Evolutionary conservation across 2,888 invertebrate genomes (phyloP).

Genomic region (Aphodius granarius): DNA sequence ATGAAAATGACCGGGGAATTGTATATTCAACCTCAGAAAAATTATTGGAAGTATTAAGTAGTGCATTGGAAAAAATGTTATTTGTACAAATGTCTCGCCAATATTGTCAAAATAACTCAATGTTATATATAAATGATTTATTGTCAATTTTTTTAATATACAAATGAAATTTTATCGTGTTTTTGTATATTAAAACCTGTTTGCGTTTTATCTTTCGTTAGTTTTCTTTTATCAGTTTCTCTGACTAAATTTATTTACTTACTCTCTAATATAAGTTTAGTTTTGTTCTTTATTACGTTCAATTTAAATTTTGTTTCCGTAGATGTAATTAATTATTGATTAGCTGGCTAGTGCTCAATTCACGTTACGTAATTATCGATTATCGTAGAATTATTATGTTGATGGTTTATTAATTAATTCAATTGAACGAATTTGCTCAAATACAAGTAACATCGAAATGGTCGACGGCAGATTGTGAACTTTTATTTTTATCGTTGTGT

Average conservation of each 20-base stretch:
- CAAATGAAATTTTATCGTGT: conserved; percentile 48
- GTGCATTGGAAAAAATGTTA: conserved; percentile 53
- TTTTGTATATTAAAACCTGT: conserved; percentile 27
- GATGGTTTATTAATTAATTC: background rate
- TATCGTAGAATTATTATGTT: background rate
- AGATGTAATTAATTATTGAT: conserved; percentile 4
- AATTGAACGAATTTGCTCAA: conserved; percentile 17
- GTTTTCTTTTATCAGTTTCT: background rate
- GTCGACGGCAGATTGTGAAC: conserved; percentile 5
- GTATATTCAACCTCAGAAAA: conserved; percentile 31
- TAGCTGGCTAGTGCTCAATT: conserved; percentile 9
- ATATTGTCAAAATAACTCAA: conserved; percentile 48
- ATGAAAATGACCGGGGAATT: conserved; percentile 45
- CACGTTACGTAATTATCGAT: conserved; percentile 3
- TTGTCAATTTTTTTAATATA: conserved; percentile 56
- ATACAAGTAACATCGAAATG: conserved; percentile 24
- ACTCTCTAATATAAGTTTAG: background rate
- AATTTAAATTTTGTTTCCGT: background rate
- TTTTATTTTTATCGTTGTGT: conserved; percentile 29
- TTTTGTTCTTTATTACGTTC: background rate
- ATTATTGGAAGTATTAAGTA: conserved; percentile 31
- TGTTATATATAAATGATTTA: conserved; percentile 54
- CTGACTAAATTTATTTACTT: background rate
- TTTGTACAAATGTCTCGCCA: conserved; percentile 49
- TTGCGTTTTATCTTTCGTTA: conserved; percentile 18